Evolutionary conservation across 2,113 vertebrate genomes (phyloP), one percentile per base, ranked within the genome.

Genomic region (Carassius carassius): DNA sequence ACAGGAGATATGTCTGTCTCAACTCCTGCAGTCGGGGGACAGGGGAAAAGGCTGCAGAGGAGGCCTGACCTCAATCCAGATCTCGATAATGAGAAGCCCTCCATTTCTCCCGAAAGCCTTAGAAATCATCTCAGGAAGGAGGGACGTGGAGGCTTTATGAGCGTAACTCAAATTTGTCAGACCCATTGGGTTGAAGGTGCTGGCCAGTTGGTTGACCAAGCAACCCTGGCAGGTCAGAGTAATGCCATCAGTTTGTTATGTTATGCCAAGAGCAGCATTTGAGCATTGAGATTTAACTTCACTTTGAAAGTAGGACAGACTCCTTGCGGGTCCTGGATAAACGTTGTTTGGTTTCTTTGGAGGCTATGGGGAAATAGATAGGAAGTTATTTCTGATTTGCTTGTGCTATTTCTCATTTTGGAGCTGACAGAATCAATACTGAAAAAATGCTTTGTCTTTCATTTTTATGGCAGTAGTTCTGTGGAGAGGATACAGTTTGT

Each of bases 21-120:
- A 19, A 76, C 78, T 67, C n/a, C 56, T 79, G 16, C n/a, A 56
- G 41, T 70, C 78, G 5, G 5, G 41, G 47, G 44, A 69, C 4
- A 5, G 62, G 25, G 79, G 79, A 70, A 70, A 70, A 12, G 69
- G 63, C 21, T 69, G 62, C 25, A 72, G 85, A 84, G 29, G 60
- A 91, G 88, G 90, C 87, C 70, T 93, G 94, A 93, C 93, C 93
- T 92, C 92, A 94, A 93, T 94, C 90, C 82, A 82, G 89, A 88
- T 90, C 90, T 89, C 92, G 93, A 92, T 93, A 93, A 92, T 87
- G 77, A 84, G 89, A 92, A 90, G 92, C 90, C 85, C 77, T 49
- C 41, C 35, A 67, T 81, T 82, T 82, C 47, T 70, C 65, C 47
- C 21, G 19, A 70, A 37, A 54, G 29, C 49, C 49, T 25, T 14